phyloP scores from a whole-genome alignment of 2,888 invertebrate genomes.

The Synergus gifuensis region DNA sequence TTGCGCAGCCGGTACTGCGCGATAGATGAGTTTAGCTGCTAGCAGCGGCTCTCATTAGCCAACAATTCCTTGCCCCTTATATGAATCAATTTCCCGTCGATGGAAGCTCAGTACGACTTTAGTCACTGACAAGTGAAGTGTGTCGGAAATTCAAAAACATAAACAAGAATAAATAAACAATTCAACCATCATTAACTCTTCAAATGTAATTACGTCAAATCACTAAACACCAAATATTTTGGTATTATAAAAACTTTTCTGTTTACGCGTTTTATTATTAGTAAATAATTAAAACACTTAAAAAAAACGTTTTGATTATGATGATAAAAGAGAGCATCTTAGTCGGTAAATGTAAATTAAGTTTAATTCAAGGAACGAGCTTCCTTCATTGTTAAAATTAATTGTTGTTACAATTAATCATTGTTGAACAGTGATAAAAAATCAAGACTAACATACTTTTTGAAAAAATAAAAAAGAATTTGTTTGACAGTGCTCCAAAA shows the following conservation, averaged over 20 bases:
- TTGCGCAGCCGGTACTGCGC: slow-evolving; percentile 66
- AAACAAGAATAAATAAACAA: slow-evolving; percentile 4
- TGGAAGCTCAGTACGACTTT: slow-evolving; percentile 66
- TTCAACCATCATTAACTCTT: neutral
- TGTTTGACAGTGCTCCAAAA: neutral
- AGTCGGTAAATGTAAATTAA: slow-evolving; percentile 4
- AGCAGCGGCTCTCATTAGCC: slow-evolving; percentile 20
- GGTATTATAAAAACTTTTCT: neutral
- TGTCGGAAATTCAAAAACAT: slow-evolving; percentile 35
- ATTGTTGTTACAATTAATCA: neutral
- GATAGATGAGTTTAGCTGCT: slow-evolving; percentile 1
- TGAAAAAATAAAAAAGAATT: neutral
- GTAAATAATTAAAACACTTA: neutral
- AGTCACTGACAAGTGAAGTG: slow-evolving; percentile 62
- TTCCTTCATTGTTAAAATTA: slow-evolving; percentile 8
- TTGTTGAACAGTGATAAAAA: neutral
- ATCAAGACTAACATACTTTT: neutral
- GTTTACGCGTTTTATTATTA: neutral
- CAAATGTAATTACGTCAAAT: neutral
- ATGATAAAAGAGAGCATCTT: neutral
- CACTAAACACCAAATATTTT: neutral
- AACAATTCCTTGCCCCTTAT: slow-evolving; percentile 50
- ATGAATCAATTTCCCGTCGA: slow-evolving; percentile 54
- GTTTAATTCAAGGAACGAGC: neutral
- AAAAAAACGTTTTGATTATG: neutral